phyloP scores from a whole-genome alignment of 2,113 vertebrate species.

The Bujurquina vittata region DNA sequence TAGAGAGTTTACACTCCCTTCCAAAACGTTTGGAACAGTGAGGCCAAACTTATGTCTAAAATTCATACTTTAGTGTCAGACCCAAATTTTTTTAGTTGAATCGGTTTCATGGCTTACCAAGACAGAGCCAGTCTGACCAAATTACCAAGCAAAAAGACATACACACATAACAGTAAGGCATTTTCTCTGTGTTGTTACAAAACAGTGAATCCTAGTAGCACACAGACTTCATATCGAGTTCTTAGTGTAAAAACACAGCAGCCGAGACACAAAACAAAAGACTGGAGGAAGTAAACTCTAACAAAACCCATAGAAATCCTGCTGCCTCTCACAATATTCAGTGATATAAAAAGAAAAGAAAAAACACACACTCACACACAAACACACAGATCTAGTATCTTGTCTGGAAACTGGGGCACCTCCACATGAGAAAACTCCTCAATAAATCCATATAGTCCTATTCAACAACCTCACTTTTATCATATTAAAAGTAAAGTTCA shows the following conservation, averaged over 20 bases:
- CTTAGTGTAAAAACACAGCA: slow-evolving; percentile 42
- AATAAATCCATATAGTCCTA: too few species aligned
- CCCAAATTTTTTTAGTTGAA: neutral
- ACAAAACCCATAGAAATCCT: slow-evolving; percentile 13
- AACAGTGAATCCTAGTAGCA: neutral
- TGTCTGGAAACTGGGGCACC: too few species aligned
- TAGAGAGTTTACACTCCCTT: neutral
- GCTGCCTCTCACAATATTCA: slow-evolving; percentile 1
- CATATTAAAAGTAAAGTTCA: too few species aligned
- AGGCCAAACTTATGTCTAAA: too few species aligned
- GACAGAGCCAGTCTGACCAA: neutral
- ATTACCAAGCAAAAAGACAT: neutral
- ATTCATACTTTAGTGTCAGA: too few species aligned
- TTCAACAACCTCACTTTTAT: too few species aligned
- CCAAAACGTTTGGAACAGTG: too few species aligned
- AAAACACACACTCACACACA: neutral
- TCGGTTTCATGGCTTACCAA: neutral
- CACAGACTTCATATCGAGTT: slow-evolving; percentile 14
- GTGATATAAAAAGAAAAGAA: slow-evolving; percentile 28
- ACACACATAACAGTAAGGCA: slow-evolving; percentile 12
- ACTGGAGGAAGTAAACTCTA: slow-evolving; percentile 16
- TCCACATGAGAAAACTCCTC: too few species aligned
- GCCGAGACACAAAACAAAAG: slow-evolving; percentile 62
- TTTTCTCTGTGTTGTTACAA: neutral
- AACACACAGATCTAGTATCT: too few species aligned